These are phyloP conservation scores for Eretmocerus hayati DNA, from an alignment of 2,888 invertebrate genomes.

Conservation along the genomic window DNA sequence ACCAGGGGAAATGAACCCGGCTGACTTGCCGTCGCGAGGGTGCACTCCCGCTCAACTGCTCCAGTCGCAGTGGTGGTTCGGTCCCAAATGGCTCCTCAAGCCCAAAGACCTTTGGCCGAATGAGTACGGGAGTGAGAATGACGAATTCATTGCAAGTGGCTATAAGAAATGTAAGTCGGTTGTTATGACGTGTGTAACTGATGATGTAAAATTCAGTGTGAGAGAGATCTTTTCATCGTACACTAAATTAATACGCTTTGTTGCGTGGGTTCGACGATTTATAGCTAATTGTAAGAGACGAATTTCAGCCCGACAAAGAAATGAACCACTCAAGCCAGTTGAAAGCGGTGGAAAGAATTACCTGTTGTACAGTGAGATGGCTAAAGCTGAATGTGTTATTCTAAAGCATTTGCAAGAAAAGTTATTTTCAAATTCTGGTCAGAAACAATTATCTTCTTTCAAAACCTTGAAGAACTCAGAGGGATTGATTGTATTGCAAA, in stretches of 20 bases:
- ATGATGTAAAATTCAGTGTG: background rate
- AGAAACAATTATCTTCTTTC: background rate
- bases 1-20: slow-evolving; percentile 32
- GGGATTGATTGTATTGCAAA: slow-evolving; percentile 13
- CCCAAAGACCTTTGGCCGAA: background rate
- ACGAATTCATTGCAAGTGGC: background rate
- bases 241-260: slow-evolving; percentile 20
- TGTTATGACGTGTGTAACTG: background rate
- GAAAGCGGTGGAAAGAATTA: background rate
- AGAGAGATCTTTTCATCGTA: slow-evolving; percentile 4
- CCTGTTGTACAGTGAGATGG: background rate
- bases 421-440: background rate
- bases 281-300: background rate
- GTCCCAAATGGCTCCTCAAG: slow-evolving; percentile 30
- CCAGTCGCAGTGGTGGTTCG: slow-evolving; percentile 31
- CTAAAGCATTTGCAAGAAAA: background rate
- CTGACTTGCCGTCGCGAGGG: slow-evolving; percentile 34
- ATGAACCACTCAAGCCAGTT: background rate
- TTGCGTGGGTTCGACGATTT: slow-evolving; percentile 20
- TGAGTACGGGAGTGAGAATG: background rate
- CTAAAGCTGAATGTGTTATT: background rate
- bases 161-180: background rate
- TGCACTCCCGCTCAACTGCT: slow-evolving; percentile 28
- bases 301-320: background rate
- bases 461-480: slow-evolving; percentile 4